These are phyloP conservation scores for Ictalurus punctatus DNA, from an alignment of 2,113 vertebrate genomes.

Conservation along the genomic window DNA sequence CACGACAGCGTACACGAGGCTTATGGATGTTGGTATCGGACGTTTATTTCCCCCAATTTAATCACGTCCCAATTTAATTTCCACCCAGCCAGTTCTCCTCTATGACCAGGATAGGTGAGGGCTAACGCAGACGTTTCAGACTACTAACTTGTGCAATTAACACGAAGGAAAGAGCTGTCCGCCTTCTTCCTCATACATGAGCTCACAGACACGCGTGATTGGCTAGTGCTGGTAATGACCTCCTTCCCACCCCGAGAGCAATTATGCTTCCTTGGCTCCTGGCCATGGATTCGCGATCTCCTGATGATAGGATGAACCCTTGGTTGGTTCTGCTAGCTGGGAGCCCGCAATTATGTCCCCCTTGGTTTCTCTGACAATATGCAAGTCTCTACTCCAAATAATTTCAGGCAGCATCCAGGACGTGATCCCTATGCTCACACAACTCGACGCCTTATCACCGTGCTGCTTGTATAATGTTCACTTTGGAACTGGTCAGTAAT, in stretches of 20 bases:
- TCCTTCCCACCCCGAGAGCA: not conserved
- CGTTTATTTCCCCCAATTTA: not conserved
- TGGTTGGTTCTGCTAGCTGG: not conserved
- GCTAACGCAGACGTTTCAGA: not conserved
- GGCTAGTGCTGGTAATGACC: not conserved
- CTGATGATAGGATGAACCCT: not conserved
- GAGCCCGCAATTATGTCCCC: not conserved
- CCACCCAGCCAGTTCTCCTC: not conserved
- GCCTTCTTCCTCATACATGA: not conserved
- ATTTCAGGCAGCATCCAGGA: not conserved
- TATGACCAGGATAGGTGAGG: not conserved
- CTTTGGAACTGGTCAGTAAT: constrained; percentile 1
- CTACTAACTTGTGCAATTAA: not conserved
- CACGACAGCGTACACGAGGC: not conserved
- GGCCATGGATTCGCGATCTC: not conserved
- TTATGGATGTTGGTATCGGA: not conserved
- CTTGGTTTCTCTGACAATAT: not conserved
- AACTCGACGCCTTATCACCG: not conserved
- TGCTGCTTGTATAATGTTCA: constrained; percentile 6
- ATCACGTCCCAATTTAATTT: not conserved
- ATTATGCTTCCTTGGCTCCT: not conserved
- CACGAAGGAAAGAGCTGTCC: not conserved
- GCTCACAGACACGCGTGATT: not conserved
- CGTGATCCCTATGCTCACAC: not conserved
- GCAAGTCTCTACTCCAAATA: not conserved